Base-by-base conservation (phyloP, 2,888 invertebrate genomes). In the Trachelus stipa region DNA sequence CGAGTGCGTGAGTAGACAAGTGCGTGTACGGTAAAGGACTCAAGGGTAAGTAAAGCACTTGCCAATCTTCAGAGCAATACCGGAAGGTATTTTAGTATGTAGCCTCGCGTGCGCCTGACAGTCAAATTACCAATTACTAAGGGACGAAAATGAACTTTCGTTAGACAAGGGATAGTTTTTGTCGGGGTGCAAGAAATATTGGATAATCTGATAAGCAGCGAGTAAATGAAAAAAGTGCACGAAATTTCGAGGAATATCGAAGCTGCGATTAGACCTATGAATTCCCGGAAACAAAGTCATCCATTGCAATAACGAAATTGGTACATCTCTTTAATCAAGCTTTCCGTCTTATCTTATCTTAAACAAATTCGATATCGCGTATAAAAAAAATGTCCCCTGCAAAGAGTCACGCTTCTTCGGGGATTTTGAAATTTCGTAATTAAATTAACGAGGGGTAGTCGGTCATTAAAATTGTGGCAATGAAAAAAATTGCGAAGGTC, bases 251-350 rank as follows among this genome's bases (percentile, higher is more conserved):
- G 23, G 56, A 23, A 56, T 9, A 9, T 23, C 15, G 56, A 15
- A 56, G 23, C 23, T 56, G 9, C 56, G 56, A 9, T 23, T 23
- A 56, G 56, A 23, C 23, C 56, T 23, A 56, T 1, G 56, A 56
- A 23, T 23, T 56, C 0, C 23, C 56, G 6, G 23, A 56, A 23
- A 23, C 23, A 9, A 56, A 56, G 9, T 56, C 9, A 56, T 56
- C 56, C 34, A 31, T 40, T 34, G 34, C 68, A 77, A 77, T 74
- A 77, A 79, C 77, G 81, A 80, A 83, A 85, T 79, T 79, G 79
- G 79, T 84, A 83, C 85, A 83, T 85, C 84, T 79, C 84, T 86
- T 88, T 87, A 87, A 88, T 83, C 82, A 81, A 84, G 85, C 83
- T 84, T 86, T 85, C 84, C 77, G 77, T 11, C 15, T 37, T 33